Evolutionary conservation across 2,797 vertebrate genomes (phyloP).

Genomic region (Phrynocephalus forsythii): DNA sequence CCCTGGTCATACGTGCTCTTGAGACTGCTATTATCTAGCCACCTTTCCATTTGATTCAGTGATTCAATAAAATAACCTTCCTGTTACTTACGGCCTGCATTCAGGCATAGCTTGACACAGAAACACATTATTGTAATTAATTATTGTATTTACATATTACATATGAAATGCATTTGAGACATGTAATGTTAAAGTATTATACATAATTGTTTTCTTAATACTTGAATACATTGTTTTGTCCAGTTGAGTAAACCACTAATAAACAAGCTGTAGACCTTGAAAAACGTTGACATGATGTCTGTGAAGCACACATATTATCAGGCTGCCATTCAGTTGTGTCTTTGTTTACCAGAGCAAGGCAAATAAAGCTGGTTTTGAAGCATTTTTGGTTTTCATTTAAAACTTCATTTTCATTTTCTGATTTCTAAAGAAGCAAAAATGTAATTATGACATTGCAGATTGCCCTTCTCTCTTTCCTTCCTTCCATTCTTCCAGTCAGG

Average conservation of each 20-base stretch:
- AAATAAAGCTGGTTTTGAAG: background rate
- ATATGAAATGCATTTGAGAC: background rate
- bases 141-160: background rate
- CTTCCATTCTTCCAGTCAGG: too few relatives aligned
- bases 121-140: background rate
- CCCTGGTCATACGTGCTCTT: too few relatives aligned
- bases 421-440: background rate
- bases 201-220: too few relatives aligned
- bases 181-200: background rate
- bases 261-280: background rate
- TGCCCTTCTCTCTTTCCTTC: too few relatives aligned
- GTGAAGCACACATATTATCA: background rate
- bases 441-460: background rate
- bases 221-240: background rate
- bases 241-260: background rate
- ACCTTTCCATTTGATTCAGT: background rate
- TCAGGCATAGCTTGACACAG: background rate
- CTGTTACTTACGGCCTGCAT: background rate
- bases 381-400: too few relatives aligned
- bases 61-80: background rate
- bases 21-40: too few relatives aligned
- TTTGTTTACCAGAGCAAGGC: too few relatives aligned
- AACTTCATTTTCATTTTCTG: background rate
- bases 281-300: too few relatives aligned
- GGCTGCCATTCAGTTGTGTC: too few relatives aligned